Conservation (phyloP, 2,797 vertebrate genomes). For the Euphonia xanthogaster region DNA sequence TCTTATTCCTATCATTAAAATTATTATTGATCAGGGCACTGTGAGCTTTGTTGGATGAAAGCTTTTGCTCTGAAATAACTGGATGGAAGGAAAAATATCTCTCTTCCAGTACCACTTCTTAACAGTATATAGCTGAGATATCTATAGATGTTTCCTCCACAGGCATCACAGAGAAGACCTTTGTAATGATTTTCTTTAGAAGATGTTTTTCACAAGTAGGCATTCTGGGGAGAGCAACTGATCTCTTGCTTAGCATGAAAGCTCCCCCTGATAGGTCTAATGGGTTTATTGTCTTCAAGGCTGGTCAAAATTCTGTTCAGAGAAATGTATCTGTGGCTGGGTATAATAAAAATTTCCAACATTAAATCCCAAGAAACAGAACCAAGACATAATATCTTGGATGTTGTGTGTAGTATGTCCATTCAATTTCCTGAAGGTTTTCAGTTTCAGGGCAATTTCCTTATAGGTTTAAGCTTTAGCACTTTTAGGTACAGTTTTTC, state of each 20-base stretch:
- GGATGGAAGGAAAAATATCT: background rate
- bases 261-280: background rate
- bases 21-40: background rate
- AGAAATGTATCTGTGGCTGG: background rate
- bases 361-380: slow-evolving; percentile 40
- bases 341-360: slow-evolving; percentile 1
- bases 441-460: slow-evolving; percentile 74
- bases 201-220: background rate
- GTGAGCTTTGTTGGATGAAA: background rate
- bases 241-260: background rate
- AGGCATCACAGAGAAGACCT: background rate
- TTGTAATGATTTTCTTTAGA: background rate
- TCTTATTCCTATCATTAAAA: background rate
- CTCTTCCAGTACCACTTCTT: background rate
- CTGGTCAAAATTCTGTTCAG: background rate
- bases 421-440: slow-evolving; percentile 73
- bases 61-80: background rate
- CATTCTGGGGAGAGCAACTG: background rate
- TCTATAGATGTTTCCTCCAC: background rate
- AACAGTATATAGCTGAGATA: background rate
- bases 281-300: background rate
- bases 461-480: slow-evolving; percentile 54
- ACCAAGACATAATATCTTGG: slow-evolving; percentile 25
- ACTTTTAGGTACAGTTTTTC: slow-evolving; percentile 53
- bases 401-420: slow-evolving; percentile 36